Conservation (phyloP, 2,888 invertebrate species). For the Leptogaster cylindrica region DNA sequence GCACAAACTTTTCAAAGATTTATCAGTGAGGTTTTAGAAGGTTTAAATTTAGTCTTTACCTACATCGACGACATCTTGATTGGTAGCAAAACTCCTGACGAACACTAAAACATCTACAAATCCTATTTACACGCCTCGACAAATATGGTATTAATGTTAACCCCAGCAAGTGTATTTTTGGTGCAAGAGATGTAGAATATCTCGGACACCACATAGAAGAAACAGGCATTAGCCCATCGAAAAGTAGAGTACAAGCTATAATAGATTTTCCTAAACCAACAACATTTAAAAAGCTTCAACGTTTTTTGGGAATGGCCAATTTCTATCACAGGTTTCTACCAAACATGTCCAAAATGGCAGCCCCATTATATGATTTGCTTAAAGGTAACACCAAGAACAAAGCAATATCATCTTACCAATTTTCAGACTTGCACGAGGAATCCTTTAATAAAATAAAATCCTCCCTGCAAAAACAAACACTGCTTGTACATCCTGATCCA, state of each 20-base stretch:
- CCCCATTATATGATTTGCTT: constrained; percentile 64
- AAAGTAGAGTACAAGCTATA: background rate
- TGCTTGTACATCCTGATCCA: constrained; percentile 25
- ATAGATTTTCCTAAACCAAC: background rate
- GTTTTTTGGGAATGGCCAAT: background rate
- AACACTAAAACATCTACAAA: background rate
- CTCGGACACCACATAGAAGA: background rate
- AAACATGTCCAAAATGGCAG: background rate
- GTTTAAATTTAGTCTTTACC: no score
- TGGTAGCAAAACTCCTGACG: background rate
- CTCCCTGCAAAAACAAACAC: constrained; percentile 2
- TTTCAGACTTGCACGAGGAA: no score
- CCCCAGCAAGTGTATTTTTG: background rate
- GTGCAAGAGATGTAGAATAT: background rate
- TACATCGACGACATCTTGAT: constrained; percentile 10
- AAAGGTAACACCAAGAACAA: background rate
- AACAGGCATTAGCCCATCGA: background rate
- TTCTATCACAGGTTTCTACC: background rate
- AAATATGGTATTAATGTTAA: background rate
- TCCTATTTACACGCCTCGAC: background rate
- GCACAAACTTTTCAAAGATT: no score
- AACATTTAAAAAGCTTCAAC: background rate
- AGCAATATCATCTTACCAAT: background rate
- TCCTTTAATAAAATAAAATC: no score
- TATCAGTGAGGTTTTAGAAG: no score